Evolutionary conservation across 35 echinoderm and acorn worm species (phyloP), one percentile per base, ranked within the genome.

Genomic region (Amphiura filiformis): DNA sequence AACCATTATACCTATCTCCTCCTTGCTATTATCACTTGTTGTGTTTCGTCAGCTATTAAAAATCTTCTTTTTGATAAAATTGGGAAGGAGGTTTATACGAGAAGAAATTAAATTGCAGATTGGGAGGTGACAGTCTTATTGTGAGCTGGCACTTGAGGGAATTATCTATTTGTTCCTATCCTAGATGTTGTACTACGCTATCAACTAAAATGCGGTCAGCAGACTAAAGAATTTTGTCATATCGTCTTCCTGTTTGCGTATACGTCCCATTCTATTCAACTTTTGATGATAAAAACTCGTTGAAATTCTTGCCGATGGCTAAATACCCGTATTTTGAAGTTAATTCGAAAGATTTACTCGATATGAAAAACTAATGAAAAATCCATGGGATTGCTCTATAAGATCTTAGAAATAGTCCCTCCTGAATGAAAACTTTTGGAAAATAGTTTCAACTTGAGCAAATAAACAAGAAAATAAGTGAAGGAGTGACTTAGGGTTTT

Each of bases 291-390:
- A 23, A 18, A 23, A 70, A 30, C 61, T 70, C 61, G 28, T 70
- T 70, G 61, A 70, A n/a, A 70, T 70, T 70, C 26, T 70, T 26
- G 61, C 61, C 61, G 17, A 70, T 3, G 61, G 61, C 61, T 70
- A 70, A 70, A 47, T 47, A 70, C 61, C n/a, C 61, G 61, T 26
- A 70, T 70, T 70, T 70, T 70, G 61, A 70, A 70, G 61, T 70
- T 70, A 70, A 70, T 70, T 70, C 26, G 28, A 70, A 70, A 70
- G 61, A 70, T 70, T 26, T 70, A 70, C 61, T 70, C 28, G 61
- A 70, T 70, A 70, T 70, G 28, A 18, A 70, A n/a, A 70, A 70
- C 61, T 23, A 70, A 70, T 18, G 61, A 70, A 70, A 18, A 70
- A 5, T 5, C 15, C 61, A 9, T 17, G 4, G 61, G 44, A 52